Evolutionary conservation across 2,113 vertebrate species (phyloP).

Genomic region (Entelurus aequoreus): DNA sequence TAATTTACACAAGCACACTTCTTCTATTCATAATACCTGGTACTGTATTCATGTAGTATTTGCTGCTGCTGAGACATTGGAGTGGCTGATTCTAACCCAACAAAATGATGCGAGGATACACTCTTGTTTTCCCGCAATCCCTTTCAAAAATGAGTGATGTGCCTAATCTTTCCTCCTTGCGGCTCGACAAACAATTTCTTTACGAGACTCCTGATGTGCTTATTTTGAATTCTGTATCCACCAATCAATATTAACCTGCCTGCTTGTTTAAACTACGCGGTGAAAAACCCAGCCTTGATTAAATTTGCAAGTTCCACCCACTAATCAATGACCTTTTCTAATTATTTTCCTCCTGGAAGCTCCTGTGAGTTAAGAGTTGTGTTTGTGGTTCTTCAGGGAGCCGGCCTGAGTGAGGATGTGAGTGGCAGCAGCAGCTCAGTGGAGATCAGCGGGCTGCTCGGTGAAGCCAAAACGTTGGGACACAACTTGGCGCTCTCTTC

Average conservation of each 20-base stretch:
- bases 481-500: conserved; percentile 79
- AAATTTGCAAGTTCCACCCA: conserved; percentile 9
- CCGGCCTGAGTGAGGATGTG: conserved; percentile 80
- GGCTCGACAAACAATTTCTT: conserved; percentile 2
- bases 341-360: too few species aligned
- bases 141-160: conserved; percentile 12
- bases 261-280: conserved; percentile 7
- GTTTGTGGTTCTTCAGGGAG: conserved; percentile 71
- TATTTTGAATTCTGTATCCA: conserved; percentile 2
- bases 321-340: conserved; percentile 21
- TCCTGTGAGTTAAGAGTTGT: conserved; percentile 1
- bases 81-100: too few species aligned
- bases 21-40: conserved; percentile 72
- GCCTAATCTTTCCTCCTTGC: background rate
- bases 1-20: conserved; percentile 57
- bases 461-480: conserved; percentile 76
- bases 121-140: background rate
- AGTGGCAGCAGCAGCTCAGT: conserved; percentile 90
- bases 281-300: conserved; percentile 14
- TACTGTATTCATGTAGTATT: conserved; percentile 60
- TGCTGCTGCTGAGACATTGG: conserved; percentile 16
- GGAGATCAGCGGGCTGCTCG: conserved; percentile 82
- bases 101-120: too few species aligned
- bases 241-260: conserved; percentile 4
- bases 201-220: conserved; percentile 1